phyloP scores from a whole-genome alignment of 2,113 vertebrate species.

The Hyperopisus bebe region DNA sequence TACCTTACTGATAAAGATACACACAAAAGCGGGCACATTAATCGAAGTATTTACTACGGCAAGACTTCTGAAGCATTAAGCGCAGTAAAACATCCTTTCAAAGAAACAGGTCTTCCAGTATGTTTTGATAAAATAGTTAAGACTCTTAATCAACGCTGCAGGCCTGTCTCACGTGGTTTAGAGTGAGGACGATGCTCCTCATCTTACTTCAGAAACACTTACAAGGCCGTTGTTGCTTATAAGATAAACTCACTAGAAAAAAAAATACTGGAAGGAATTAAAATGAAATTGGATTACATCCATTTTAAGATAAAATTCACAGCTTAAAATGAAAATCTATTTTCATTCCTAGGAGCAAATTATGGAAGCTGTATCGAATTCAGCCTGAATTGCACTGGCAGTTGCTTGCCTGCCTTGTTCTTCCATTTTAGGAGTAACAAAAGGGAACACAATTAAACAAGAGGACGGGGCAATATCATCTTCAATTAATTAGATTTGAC shows the following conservation, averaged over 20 bases:
- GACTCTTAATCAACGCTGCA: constrained; percentile 20
- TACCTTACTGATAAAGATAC: not conserved
- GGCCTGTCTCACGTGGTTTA: constrained; percentile 11
- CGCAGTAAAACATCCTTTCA: constrained; percentile 1
- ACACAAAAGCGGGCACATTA: not conserved
- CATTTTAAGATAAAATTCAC: constrained; percentile 38
- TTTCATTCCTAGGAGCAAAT: constrained; percentile 30
- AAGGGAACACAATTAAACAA: constrained; percentile 36
- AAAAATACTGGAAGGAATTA: constrained; percentile 34
- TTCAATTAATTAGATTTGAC: constrained; percentile 28
- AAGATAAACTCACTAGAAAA: constrained; percentile 13
- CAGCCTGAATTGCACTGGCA: constrained; percentile 16
- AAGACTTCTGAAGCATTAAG: not conserved
- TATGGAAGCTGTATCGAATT: constrained; percentile 34
- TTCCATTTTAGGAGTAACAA: constrained; percentile 20
- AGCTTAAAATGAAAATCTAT: constrained; percentile 40
- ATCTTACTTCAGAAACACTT: constrained; percentile 28
- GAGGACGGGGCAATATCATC: constrained; percentile 8
- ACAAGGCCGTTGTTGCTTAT: constrained; percentile 29
- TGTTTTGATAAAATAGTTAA: constrained; percentile 23
- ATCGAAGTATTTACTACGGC: not conserved
- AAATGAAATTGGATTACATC: constrained; percentile 46
- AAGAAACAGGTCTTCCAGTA: constrained; percentile 13
- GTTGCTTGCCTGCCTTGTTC: constrained; percentile 20
- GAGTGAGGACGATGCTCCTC: constrained; percentile 25